phyloP scores from a whole-genome alignment of 2,113 vertebrate genomes.

The Malaclemys terrapin region DNA sequence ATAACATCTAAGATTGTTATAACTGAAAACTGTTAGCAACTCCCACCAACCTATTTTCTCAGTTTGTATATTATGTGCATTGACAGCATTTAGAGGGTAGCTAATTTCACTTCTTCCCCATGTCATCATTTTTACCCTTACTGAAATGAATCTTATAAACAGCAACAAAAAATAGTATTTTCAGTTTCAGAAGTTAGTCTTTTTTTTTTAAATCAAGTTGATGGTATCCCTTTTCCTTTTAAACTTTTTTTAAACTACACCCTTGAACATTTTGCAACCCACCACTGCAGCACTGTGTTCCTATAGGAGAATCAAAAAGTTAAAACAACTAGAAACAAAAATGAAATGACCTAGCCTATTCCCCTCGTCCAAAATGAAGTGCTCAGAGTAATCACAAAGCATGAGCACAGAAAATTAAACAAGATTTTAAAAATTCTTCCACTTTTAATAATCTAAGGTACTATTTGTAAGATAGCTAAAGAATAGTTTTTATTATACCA shows the following conservation, averaged over 20 bases:
- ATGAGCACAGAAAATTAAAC: background rate
- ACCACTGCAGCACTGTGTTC: background rate
- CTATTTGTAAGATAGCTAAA: background rate
- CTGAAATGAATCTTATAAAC: background rate
- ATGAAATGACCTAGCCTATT: background rate
- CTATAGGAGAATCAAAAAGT: rapidly evolving
- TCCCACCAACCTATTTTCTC: background rate
- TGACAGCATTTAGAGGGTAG: background rate
- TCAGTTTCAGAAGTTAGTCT: background rate
- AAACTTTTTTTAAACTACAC: constrained; percentile 14
- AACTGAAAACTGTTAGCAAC: background rate
- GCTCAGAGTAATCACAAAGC: background rate
- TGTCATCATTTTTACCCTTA: background rate
- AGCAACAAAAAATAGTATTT: constrained; percentile 15
- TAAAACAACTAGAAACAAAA: background rate
- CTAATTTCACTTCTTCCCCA: constrained; percentile 29
- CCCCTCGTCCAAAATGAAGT: background rate
- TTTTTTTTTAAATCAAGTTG: background rate
- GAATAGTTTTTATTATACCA: background rate
- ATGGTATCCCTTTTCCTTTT: background rate
- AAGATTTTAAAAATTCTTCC: background rate
- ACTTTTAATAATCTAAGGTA: background rate
- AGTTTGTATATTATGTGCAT: constrained; percentile 2
- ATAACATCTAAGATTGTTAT: background rate
- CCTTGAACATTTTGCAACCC: background rate